Evolutionary conservation across 23 tunicate genomes (phyloP).

Genomic region (Phallusia fumigata): DNA sequence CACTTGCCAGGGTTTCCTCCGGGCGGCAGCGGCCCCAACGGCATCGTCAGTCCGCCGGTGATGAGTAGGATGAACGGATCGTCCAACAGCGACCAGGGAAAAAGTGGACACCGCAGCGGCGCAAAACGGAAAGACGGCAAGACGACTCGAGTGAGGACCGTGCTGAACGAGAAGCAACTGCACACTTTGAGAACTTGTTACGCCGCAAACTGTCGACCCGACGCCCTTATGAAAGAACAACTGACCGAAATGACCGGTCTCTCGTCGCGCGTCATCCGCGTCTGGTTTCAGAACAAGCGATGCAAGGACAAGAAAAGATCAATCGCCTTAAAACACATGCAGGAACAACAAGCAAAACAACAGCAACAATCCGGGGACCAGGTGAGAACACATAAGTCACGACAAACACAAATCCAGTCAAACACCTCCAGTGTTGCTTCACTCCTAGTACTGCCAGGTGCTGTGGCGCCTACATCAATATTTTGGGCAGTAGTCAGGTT

Average conservation of each 20-base stretch:
- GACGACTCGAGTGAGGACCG: conserved; percentile 94
- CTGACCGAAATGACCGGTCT: conserved; percentile 95
- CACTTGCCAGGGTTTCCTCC: conserved; percentile 37
- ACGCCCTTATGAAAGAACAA: conserved; percentile 98
- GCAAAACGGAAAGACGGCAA: conserved; percentile 60
- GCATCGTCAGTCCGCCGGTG: conserved; percentile 27
- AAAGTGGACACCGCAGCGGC: conserved; percentile 17
- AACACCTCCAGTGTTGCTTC: background rate
- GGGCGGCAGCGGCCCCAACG: conserved; percentile 1
- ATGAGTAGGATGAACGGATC: conserved; percentile 22
- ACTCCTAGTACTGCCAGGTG: background rate
- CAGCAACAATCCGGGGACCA: conserved; percentile 57
- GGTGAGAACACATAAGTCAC: conserved; percentile 24
- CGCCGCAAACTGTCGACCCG: conserved; percentile 94
- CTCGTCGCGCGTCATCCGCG: conserved; percentile 88
- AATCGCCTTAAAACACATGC: conserved; percentile 86
- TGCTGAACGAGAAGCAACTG: conserved; percentile 93
- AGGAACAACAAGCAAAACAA: conserved; percentile 85
- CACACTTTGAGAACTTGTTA: conserved; percentile 87
- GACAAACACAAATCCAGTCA: too few species aligned
- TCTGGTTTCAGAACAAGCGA: conserved; percentile 97
- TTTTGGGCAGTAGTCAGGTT: background rate
- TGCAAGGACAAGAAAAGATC: conserved; percentile 96
- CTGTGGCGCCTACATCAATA: background rate
- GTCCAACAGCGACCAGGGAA: background rate